Percentiles rank a stretch among this genome's conserved stretches.
phyloP scores from a whole-genome alignment of 2,888 invertebrate species.

The Pherbina coryleti region DNA sequence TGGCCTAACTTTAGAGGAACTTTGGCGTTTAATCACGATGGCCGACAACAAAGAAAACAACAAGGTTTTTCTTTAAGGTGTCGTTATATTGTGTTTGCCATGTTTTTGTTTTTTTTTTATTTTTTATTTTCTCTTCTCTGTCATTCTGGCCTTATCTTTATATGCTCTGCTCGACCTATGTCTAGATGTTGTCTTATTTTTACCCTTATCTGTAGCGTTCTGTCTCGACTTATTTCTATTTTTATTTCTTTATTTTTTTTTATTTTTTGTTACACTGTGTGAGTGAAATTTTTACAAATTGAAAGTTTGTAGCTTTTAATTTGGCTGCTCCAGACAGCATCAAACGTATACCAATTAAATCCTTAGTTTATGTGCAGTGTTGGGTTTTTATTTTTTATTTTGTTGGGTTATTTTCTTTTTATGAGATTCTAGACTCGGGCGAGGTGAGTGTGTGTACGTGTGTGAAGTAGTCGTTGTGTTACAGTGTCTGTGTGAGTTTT shows the following conservation, averaged over 20 bases:
- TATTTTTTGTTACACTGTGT: background rate
- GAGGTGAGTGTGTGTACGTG: background rate
- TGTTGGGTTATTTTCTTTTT: background rate
- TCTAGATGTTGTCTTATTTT: background rate
- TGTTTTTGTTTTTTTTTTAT: background rate
- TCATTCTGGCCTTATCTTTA: background rate
- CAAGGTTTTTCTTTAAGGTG: too few relatives aligned
- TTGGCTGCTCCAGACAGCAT: background rate
- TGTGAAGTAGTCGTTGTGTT: slow-evolving; percentile 9
- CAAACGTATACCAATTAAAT: background rate
- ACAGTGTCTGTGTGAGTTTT: background rate
- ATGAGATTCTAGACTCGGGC: background rate
- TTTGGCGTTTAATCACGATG: too few relatives aligned
- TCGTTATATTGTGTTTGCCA: background rate
- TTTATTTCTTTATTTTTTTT: background rate
- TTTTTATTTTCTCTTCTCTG: background rate
- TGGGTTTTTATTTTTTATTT: background rate
- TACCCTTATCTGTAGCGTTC: background rate
- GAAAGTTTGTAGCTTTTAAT: background rate
- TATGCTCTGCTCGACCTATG: slow-evolving; percentile 10
- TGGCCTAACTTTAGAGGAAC: too few relatives aligned
- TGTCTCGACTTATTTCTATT: background rate
- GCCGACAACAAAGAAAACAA: too few relatives aligned
- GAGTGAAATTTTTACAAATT: background rate
- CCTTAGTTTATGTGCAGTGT: background rate